Base-by-base conservation (phyloP, 1,140 invertebrate genomes). In the Panonychus citri region DNA sequence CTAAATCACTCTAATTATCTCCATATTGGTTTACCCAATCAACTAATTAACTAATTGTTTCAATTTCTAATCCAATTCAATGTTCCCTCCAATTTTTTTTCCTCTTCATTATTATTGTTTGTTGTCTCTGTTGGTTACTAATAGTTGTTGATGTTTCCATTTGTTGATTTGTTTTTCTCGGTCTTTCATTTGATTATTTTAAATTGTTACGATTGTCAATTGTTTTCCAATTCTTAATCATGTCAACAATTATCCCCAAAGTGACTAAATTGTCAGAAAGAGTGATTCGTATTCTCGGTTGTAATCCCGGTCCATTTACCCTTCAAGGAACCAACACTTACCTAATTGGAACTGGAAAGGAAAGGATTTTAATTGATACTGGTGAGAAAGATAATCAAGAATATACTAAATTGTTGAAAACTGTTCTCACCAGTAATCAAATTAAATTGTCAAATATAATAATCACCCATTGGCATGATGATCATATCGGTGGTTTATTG, bases 271-370 rank as follows among this genome's bases (percentile, higher is more conserved):
- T 96, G 1, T 84, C 85, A 1, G 74, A 72, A 25, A 74, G 77
- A 55, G 78, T 96, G 26, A 85, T 86, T 63, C 75, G 90, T 53
- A 78, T 98, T 61, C 68, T 97, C 48, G 93, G 91, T 55, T 91
- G 86, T 65, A 96, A 96, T 77, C 88, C 90, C 27, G 81, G 88
- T 28, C 73, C 77, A 42, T 89, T 93, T 81, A 96, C 90, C 0
- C 70, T 97, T 1, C 93, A 97, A 71, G 77, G 93, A 53, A 97
- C 93, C 1, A 98, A 98, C 68, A 93, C 91, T 0, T 98, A 98
- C 68, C 53, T 64, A 2, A 62, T 67, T 13, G 62, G 63, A 12
- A 64, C 56, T 5, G 65, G 65, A 17, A 19, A 43, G 49, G 27
- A 89, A 63, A 78, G 88, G 61, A 80, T 95, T 57, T 71, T 98